phyloP scores from a whole-genome alignment of 1,140 invertebrate genomes.

The Zaprionus ornatus region DNA sequence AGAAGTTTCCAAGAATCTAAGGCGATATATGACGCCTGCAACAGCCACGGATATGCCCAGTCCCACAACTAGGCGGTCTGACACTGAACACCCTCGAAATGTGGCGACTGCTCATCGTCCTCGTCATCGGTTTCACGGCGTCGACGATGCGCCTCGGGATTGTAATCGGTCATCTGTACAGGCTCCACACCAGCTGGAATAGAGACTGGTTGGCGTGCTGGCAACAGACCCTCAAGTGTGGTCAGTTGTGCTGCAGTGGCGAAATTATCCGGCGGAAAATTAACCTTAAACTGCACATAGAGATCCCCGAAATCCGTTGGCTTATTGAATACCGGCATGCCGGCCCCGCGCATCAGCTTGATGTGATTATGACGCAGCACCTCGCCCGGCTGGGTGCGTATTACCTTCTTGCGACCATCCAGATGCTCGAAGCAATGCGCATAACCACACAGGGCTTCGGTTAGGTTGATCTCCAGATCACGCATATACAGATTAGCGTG shows the following conservation, averaged over 20 bases:
- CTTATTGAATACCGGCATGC: slow-evolving; percentile 95
- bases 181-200: slow-evolving; percentile 93
- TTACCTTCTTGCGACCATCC: slow-evolving; percentile 91
- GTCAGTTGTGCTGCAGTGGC: slow-evolving; percentile 88
- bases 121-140: slow-evolving; percentile 64
- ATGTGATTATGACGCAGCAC: slow-evolving; percentile 91
- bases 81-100: slow-evolving; percentile 74
- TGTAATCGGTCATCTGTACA: slow-evolving; percentile 91
- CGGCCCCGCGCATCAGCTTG: slow-evolving; percentile 92
- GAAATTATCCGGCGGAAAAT: slow-evolving; percentile 93
- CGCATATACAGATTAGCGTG: slow-evolving; percentile 91
- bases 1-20: slow-evolving; percentile 56
- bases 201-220: slow-evolving; percentile 87
- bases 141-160: slow-evolving; percentile 85
- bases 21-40: slow-evolving; percentile 58
- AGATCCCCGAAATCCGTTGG: slow-evolving; percentile 93
- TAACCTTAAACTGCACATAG: slow-evolving; percentile 93
- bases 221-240: slow-evolving; percentile 89
- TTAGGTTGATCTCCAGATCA: slow-evolving; percentile 88
- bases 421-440: slow-evolving; percentile 92
- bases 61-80: slow-evolving; percentile 73
- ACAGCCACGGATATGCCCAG: slow-evolving; percentile 61
- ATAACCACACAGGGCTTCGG: slow-evolving; percentile 96
- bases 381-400: slow-evolving; percentile 89
- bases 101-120: slow-evolving; percentile 62